Evolutionary conservation across 2,113 vertebrate genomes (phyloP).

Genomic region (Rostratula benghalensis): DNA sequence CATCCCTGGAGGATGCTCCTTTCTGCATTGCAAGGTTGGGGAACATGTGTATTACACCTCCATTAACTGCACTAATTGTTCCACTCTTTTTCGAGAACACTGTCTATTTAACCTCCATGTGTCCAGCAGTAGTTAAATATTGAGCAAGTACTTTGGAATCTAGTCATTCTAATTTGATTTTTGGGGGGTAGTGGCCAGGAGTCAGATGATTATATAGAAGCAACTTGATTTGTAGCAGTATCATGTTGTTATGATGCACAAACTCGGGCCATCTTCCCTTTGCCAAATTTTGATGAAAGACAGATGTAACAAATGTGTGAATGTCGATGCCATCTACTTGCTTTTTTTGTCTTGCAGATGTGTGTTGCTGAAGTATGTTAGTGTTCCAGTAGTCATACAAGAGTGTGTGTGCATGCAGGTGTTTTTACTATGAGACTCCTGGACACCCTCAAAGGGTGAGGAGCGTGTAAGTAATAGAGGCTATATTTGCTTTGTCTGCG

Average conservation of each 20-base stretch:
- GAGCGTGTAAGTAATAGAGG: background rate
- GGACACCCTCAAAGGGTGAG: background rate
- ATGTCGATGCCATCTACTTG: background rate
- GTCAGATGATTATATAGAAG: background rate
- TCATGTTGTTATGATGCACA: background rate
- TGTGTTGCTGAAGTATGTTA: accelerated
- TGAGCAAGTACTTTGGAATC: background rate
- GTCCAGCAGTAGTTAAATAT: background rate
- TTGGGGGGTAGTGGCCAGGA: background rate
- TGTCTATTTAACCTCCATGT: background rate
- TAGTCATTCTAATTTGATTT: background rate
- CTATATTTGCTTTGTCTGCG: background rate
- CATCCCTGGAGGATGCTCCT: background rate
- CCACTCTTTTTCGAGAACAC: accelerated
- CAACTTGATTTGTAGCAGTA: background rate
- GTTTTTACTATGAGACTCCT: background rate
- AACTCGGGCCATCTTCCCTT: background rate
- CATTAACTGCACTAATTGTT: background rate
- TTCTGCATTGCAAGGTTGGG: accelerated
- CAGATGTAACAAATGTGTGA: background rate
- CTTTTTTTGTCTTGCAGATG: accelerated
- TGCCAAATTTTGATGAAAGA: background rate
- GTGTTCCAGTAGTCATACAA: background rate
- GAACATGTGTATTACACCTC: accelerated
- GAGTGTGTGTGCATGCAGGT: accelerated